A percentile compares a stretch with the other conserved stretches of the same genome.
These are phyloP conservation scores for Orius laevigatus DNA, from an alignment of 1,140 invertebrate species.

Conservation along the genomic window DNA sequence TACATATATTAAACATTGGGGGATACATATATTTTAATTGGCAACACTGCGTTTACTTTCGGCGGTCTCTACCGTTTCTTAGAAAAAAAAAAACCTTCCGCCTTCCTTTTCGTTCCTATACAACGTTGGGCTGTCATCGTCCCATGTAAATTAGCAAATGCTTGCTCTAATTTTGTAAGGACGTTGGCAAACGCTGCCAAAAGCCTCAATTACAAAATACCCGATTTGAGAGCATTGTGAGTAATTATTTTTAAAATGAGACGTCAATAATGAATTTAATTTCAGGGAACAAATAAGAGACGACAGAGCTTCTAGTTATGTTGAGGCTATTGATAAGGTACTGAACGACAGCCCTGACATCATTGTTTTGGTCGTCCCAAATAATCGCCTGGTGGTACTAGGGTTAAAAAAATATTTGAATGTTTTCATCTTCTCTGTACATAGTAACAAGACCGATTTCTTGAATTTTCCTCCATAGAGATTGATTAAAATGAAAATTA, in stretches of 20 bases:
- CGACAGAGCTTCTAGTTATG: slow-evolving; percentile 23
- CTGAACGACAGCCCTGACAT: slow-evolving; percentile 37
- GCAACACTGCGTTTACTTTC: no score
- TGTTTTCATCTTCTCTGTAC: no score
- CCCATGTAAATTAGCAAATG: neutral
- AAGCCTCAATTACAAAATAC: slow-evolving; percentile 4
- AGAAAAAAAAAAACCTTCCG: no score
- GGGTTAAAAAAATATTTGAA: no score
- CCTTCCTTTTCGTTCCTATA: no score
- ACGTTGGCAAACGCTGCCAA: neutral
- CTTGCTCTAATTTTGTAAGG: neutral
- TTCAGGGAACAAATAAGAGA: slow-evolving; percentile 16
- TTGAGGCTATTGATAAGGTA: slow-evolving; percentile 35
- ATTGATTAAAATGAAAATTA: no score
- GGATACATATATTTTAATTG: no score
- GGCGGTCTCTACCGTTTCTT: no score
- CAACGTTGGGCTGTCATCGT: slow-evolving; percentile 9
- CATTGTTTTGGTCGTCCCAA: slow-evolving; percentile 48
- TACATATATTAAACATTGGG: no score
- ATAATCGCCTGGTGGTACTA: slow-evolving; percentile 47
- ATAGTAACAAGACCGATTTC: no score
- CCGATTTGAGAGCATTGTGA: neutral
- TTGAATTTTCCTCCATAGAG: no score
- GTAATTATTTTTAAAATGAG: no score
- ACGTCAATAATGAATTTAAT: slow-evolving; percentile 6